Evolutionary conservation across 2,797 vertebrate genomes (phyloP), one percentile per base, ranked within the genome.

Genomic region (Clarias fuscus): DNA sequence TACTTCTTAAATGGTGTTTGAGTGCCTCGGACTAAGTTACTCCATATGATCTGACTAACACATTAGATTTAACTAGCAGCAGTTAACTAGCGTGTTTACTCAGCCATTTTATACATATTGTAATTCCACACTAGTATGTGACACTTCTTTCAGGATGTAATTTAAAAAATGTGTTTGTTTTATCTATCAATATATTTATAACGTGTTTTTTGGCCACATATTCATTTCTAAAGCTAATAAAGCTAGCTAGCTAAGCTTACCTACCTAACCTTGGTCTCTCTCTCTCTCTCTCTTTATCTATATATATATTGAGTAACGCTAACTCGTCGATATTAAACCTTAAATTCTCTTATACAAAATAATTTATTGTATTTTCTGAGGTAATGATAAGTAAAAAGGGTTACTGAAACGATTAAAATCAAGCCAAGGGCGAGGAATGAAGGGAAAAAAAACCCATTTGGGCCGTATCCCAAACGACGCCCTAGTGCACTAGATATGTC

Each of bases 401-500:
- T 8, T n/a, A 8, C 11, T 18, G 20, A 79, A 79, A 13, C 11
- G 59, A 1, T 79, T 61, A 17, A 79, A 40, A 79, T 40, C 30
- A n/a, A 79, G 58, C 33, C 77, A 79, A 40, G 59, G 77, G 33
- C 20, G 59, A 62, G 58, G 59, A 22, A 13, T 5, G 33, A 0
- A 4, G n/a, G 11, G 7, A 1, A 2, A 1, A 30, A 14, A 30
- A 33, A 1, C 40, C 1, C 2, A 3, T 20, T 53, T 53, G 11
- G n/a, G 43, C 14, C 27, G 40, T 53, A 14, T 82, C 17, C 37
- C 10, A 53, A 67, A 67, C 24, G 4, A 27, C 64, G 27, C 7
- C 10, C 40, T 30, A 82, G 79, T 82, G 62, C 79, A 82, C 62
- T 82, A 53, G 43, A 67, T 22, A 7, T 67, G n/a, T 67, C 79